Conservation (phyloP, 2,888 invertebrate species). For the Sminthurides aquaticus region DNA sequence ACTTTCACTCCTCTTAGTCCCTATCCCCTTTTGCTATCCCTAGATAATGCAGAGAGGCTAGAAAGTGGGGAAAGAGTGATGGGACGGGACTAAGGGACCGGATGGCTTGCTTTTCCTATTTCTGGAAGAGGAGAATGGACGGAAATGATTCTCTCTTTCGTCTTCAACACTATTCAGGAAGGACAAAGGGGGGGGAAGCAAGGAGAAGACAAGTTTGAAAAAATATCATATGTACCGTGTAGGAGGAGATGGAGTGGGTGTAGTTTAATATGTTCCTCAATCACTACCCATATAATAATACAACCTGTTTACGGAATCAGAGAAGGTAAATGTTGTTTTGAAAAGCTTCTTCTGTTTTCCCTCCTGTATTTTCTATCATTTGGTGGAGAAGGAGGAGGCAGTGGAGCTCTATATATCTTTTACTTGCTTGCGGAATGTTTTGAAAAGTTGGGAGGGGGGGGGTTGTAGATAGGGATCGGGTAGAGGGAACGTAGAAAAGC, state of each 20-base stretch:
- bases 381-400: neutral
- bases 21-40: neutral
- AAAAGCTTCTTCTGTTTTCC: neutral
- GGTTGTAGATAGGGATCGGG: too few species aligned
- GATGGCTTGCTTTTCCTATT: neutral
- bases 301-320: neutral
- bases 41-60: neutral
- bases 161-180: neutral
- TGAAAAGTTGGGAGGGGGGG: too few species aligned
- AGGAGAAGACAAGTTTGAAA: slow-evolving; percentile 24
- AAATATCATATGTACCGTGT: too few species aligned
- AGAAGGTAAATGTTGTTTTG: neutral
- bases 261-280: slow-evolving; percentile 4
- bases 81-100: too few species aligned
- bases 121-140: neutral
- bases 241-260: slow-evolving; percentile 37
- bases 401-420: too few species aligned
- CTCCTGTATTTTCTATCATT: neutral
- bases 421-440: too few species aligned
- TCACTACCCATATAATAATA: neutral
- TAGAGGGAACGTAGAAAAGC: neutral
- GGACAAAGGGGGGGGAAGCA: slow-evolving; percentile 1
- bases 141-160: neutral
- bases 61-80: slow-evolving; percentile 8
- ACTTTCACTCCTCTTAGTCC: neutral